A percentile compares a stretch with the other conserved stretches of the same genome.
Conservation (phyloP, 2,113 vertebrate species). For the Notechis scutatus region DNA sequence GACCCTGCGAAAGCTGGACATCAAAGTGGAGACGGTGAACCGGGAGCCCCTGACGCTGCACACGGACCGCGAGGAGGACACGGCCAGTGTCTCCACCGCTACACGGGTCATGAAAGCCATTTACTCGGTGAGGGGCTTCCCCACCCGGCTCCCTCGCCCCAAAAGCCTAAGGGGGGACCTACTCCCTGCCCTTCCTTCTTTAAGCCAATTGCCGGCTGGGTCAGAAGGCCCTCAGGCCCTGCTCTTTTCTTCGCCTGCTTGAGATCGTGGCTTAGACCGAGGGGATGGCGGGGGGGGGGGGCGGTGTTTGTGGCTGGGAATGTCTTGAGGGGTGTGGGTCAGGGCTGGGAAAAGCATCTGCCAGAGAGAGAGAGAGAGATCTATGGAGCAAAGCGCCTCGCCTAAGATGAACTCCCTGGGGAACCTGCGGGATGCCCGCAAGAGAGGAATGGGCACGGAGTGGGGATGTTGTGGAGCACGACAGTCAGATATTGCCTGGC, state of each 20-base stretch:
- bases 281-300: background rate
- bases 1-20: slow-evolving; percentile 90
- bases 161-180: background rate
- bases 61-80: slow-evolving; percentile 80
- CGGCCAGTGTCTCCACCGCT: slow-evolving; percentile 83
- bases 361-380: background rate
- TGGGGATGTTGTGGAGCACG: background rate
- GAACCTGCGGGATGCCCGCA: background rate
- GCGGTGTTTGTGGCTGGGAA: background rate
- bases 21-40: slow-evolving; percentile 96
- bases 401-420: background rate
- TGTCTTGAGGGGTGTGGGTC: background rate
- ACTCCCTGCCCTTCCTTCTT: no score
- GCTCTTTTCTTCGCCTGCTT: no score
- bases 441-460: background rate
- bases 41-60: slow-evolving; percentile 86
- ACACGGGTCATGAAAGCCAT: slow-evolving; percentile 95
- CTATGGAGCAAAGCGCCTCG: background rate
- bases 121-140: slow-evolving; percentile 79
- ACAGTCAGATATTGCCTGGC: background rate
- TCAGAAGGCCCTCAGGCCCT: background rate
- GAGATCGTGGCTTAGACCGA: background rate
- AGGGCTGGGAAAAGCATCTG: background rate
- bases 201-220: no score
- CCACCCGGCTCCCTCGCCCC: rapidly evolving